Evolutionary conservation across 2,113 vertebrate species (phyloP).

Genomic region (Lepidothrix coronata): DNA sequence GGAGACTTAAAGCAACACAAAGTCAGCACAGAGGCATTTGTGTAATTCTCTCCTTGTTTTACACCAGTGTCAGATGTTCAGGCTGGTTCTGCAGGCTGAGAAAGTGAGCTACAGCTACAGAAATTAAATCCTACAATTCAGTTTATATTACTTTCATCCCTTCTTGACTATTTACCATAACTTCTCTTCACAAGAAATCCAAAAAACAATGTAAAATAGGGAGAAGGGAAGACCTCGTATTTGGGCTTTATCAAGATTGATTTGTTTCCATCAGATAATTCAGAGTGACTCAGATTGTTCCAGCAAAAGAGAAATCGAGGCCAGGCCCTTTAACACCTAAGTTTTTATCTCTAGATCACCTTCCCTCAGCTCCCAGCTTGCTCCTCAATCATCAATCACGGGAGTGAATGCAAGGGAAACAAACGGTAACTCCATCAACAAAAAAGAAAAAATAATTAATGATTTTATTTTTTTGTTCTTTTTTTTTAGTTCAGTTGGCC

Average conservation of each 20-base stretch:
- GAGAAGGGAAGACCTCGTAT: neutral
- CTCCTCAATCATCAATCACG: neutral
- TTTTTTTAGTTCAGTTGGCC: constrained; percentile 58
- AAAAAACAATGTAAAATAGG: neutral
- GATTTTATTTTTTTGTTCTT: constrained; percentile 50
- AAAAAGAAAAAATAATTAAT: constrained; percentile 66
- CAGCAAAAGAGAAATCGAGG: neutral
- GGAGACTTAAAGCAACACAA: neutral
- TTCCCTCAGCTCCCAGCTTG: neutral
- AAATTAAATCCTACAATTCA: neutral
- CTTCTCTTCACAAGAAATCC: neutral
- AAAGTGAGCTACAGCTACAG: neutral
- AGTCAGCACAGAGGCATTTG: neutral
- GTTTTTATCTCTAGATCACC: neutral
- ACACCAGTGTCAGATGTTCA: neutral
- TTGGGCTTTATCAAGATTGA: neutral
- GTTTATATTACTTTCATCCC: neutral
- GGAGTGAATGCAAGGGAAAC: neutral
- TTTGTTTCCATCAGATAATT: neutral
- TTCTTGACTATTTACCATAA: neutral
- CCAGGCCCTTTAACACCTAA: neutral
- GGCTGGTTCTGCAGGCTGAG: neutral
- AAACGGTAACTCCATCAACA: neutral
- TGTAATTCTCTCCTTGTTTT: neutral
- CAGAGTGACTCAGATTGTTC: neutral